Evolutionary conservation across 2,113 vertebrate species (phyloP), one percentile per base, ranked within the genome.

Genomic region (Sakesphorus luctuosus): DNA sequence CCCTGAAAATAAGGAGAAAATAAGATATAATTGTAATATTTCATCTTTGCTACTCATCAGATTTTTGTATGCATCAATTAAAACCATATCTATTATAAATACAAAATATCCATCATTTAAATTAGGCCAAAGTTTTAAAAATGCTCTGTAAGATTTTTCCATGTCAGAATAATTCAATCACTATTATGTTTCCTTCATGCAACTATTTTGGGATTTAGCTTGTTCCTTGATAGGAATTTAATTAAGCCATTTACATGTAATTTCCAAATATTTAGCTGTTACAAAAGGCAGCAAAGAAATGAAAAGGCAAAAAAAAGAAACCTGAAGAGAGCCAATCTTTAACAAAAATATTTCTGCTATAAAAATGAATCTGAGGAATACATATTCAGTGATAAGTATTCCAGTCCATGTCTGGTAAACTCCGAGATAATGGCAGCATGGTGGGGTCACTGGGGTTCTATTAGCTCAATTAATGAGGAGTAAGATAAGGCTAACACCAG

Each of bases 391-490:
- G 94, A 98, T 99, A 98, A 98, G 98, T 99, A 99, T 99, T 98
- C 98, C 89, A 92, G 97, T 94, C 98, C 98, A 99, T 96, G 98
- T 84, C 98, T 98, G 97, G 98, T 96, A 98, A 98, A 98, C 98
- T 97, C 96, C 56, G 96, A 86, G 98, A 98, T 98, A 98, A 98
- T 97, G 96, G 97, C 98, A 67, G 97, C 96, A 58, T 95, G 97
- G 97, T 97, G 97, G 97, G 98, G 99, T 99, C 98, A 97, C 94
- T 58, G 94, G 96, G 98, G 98, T 98, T 98, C 98, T 99, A 99
- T 99, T 99, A 99, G 98, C 98, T 98, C 98, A 98, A 99, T 99
- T 99, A 99, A 99, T 99, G 99, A 99, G 99, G 98, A 99, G 98
- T 99, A 99, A 99, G 99, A 98, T 98, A 98, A 97, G 98, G 98